Evolutionary conservation across 2,113 vertebrate species (phyloP).

Genomic region (Nicator chloris): DNA sequence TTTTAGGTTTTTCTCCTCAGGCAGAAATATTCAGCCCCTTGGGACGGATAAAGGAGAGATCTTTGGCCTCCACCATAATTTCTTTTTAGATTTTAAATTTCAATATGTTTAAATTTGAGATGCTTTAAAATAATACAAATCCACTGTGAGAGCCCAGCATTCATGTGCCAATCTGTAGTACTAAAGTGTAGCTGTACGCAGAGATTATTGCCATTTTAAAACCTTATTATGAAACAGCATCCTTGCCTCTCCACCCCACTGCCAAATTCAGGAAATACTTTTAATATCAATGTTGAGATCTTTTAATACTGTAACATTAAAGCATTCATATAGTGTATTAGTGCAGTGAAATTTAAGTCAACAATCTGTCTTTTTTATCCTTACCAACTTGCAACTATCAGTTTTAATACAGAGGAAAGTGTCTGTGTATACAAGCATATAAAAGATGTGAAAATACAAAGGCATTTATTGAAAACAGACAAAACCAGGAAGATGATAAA

Average conservation of each 20-base stretch:
- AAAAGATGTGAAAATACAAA: slow-evolving; percentile 67
- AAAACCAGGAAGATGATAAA: slow-evolving; percentile 73
- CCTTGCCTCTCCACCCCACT: background rate
- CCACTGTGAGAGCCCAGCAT: background rate
- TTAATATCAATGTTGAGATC: background rate
- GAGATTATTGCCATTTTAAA: slow-evolving; percentile 9
- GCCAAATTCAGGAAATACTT: background rate
- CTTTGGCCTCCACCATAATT: background rate
- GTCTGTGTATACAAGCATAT: slow-evolving; percentile 18
- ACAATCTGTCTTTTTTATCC: background rate
- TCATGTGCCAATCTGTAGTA: background rate
- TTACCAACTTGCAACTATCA: background rate
- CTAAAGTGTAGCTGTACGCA: background rate
- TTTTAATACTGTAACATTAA: background rate
- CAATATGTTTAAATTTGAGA: background rate
- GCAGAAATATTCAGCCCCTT: background rate
- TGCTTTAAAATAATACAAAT: background rate
- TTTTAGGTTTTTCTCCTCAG: background rate
- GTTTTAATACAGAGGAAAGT: slow-evolving; percentile 28
- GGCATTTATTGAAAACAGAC: slow-evolving; percentile 65
- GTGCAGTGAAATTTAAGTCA: background rate
- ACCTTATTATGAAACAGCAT: background rate
- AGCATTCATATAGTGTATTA: background rate
- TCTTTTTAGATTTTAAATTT: background rate
- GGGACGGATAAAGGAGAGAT: background rate